phyloP scores from a whole-genome alignment of 1,140 invertebrate genomes.

The Cardiocondyla obscurior region DNA sequence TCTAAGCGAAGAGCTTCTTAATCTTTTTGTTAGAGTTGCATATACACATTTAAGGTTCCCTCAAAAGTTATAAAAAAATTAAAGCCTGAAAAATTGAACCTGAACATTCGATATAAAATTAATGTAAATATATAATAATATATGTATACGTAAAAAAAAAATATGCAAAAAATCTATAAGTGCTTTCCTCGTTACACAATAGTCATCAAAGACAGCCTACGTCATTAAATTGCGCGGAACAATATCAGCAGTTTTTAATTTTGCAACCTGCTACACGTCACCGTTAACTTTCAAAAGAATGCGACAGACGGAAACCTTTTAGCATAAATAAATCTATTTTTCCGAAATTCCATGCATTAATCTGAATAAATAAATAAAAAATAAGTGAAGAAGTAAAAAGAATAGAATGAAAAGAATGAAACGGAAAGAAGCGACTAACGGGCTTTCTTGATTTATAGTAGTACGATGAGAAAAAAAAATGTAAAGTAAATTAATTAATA shows the following conservation, averaged over 20 bases:
- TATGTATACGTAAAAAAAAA: background rate
- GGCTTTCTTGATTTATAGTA: background rate
- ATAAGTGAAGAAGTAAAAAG: background rate
- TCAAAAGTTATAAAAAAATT: background rate
- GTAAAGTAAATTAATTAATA: background rate
- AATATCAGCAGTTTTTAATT: background rate
- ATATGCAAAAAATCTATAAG: background rate
- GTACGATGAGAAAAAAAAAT: background rate
- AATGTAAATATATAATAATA: background rate
- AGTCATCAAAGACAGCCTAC: background rate
- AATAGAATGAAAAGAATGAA: background rate
- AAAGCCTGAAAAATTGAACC: too few species aligned
- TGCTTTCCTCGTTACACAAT: background rate
- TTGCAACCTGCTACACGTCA: background rate
- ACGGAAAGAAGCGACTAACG: background rate
- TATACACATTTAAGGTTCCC: background rate
- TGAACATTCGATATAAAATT: too few species aligned
- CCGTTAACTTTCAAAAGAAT: background rate
- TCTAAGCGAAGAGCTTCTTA: background rate
- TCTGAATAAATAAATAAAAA: too few species aligned
- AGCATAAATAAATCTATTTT: background rate
- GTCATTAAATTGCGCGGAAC: background rate
- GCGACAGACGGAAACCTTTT: background rate
- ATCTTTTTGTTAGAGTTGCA: background rate
- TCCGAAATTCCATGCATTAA: background rate